Evolutionary conservation across 2,797 vertebrate genomes (phyloP), one percentile per base, ranked within the genome.

Genomic region (Alectoris magna): DNA sequence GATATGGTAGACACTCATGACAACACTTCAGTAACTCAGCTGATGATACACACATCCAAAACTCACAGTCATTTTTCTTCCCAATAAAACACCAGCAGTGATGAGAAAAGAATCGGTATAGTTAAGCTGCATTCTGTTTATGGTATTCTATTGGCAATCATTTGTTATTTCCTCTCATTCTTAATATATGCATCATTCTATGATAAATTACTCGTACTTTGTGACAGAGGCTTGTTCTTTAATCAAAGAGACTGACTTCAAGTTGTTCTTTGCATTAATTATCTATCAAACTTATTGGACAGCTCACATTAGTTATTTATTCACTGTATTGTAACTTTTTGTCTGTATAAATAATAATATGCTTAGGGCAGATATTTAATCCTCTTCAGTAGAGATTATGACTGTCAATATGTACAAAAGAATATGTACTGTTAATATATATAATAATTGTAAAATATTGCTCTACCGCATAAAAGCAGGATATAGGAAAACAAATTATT

Each of bases 111-210:
- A 64, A 58, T 84, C 24, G 22, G 46, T 26, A 64, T 5, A 80
- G 8, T 88, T 71, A 68, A 88, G 19, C 34, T 81, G 6, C 39
- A 67, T 79, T 91, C 41, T 84, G 15, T 73, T 92, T 76, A 72
- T 67, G 15, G 14, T 59, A 53, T 56, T 89, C 81, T 59, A 9
- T 39, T 85, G 82, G 60, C 79, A 73, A 73, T 14, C 63, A 71
- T 76, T 10, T 59, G 18, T 51, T 87, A 41, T 63, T 85, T 95
- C 69, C 89, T 76, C 78, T 85, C 93, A 94, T 83, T 74, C 56
- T 51, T 82, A 72, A 66, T 89, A 84, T 76, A 56, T 73, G 39
- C 0, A 0, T 91, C 63, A 72, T 15, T 48, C 14, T 67, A 21
- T 70, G 60, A 74, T 72, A 82, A 73, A 91, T 76, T 63, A 56